These are phyloP conservation scores for Porites australiensis DNA, from an alignment of 64 coral and sea anemone species.

Conservation along the genomic window DNA sequence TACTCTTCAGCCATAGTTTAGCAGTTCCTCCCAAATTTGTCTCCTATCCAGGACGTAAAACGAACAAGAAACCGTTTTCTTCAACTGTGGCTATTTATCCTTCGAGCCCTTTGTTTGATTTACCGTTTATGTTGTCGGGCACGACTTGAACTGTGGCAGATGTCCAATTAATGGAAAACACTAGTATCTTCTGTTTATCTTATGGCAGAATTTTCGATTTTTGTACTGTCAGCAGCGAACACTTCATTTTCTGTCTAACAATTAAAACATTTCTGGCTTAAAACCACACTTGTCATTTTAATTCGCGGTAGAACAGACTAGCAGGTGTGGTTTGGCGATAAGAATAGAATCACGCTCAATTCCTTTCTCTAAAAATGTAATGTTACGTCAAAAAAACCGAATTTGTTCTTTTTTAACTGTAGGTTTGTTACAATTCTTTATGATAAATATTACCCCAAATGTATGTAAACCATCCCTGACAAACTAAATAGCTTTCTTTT, in stretches of 20 bases:
- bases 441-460: background rate
- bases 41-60: background rate
- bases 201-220: constrained; percentile 4
- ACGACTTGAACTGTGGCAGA: background rate
- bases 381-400: background rate
- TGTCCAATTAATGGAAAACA: constrained; percentile 24
- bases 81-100: background rate
- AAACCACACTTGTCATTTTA: constrained; percentile 24
- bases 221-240: constrained; percentile 1
- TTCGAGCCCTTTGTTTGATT: background rate
- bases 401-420: background rate
- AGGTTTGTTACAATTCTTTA: background rate
- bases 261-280: constrained; percentile 10
- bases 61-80: background rate
- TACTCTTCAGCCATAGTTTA: background rate
- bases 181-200: background rate
- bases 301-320: background rate
- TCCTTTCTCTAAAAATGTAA: background rate
- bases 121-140: background rate
- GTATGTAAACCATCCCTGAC: background rate
- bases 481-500: background rate
- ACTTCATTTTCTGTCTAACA: background rate
- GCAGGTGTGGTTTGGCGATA: background rate
- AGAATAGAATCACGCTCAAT: background rate
- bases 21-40: background rate